These are phyloP conservation scores for Eupithecia inturbata DNA, from an alignment of 2,888 invertebrate genomes.

Conservation along the genomic window DNA sequence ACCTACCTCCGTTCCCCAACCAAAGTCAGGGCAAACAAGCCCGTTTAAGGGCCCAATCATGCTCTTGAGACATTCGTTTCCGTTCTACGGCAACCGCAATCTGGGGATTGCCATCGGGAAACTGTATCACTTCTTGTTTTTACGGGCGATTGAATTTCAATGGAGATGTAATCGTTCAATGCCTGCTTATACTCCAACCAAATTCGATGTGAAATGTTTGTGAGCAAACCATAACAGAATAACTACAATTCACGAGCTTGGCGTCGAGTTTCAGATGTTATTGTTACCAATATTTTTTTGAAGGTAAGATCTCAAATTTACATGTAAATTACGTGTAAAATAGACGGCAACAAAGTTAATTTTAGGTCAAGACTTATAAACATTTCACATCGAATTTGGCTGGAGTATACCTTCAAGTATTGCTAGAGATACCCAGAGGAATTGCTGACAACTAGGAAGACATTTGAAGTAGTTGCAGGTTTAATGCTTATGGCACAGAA, in stretches of 20 bases:
- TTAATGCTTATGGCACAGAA: background rate
- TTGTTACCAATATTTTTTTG: background rate
- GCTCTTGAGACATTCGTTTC: conserved; percentile 79
- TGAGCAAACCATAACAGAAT: background rate
- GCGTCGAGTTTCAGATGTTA: background rate
- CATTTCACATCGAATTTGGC: no score
- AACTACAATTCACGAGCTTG: background rate
- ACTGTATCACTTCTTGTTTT: conserved; percentile 31
- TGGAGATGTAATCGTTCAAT: conserved; percentile 10
- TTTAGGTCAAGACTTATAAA: background rate
- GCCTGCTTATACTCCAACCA: background rate
- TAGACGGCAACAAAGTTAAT: background rate
- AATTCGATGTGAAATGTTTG: background rate
- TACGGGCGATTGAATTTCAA: conserved; percentile 18
- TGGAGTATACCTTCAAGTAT: background rate
- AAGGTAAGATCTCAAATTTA: background rate
- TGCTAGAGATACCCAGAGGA: background rate
- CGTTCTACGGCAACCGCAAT: conserved; percentile 59
- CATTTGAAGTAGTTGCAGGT: background rate
- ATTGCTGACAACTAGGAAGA: background rate
- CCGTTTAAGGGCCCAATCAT: conserved; percentile 66
- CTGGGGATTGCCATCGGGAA: conserved; percentile 47
- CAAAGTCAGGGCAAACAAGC: conserved; percentile 39
- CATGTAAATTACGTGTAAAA: no score
- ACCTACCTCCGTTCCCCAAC: conserved; percentile 42